Conservation (phyloP, 1,140 invertebrate species). For the Diploscapter pachys region DNA sequence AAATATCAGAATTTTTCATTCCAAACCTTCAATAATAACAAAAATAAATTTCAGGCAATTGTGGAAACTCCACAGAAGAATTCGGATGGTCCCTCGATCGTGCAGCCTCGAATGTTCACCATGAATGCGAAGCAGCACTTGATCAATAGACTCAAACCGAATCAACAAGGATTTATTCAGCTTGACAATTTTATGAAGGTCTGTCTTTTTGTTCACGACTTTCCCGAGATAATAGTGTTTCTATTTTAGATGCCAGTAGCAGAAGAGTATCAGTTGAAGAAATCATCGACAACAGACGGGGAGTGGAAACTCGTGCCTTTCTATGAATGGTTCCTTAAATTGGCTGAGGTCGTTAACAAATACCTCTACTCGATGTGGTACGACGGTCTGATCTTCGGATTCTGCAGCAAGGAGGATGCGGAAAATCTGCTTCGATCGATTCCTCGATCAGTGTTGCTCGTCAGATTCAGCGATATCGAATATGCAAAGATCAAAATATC, state of each 20-base stretch:
- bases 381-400: conserved; percentile 55
- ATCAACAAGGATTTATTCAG: conserved; percentile 42
- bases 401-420: conserved; percentile 56
- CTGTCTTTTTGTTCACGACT: neutral
- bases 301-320: conserved; percentile 58
- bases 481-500: conserved; percentile 58
- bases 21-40: too few relatives aligned
- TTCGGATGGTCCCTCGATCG: conserved; percentile 49
- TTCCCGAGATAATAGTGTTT: neutral
- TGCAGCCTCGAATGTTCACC: conserved; percentile 48
- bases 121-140: conserved; percentile 50
- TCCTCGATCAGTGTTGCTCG: conserved; percentile 47
- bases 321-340: conserved; percentile 58
- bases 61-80: conserved; percentile 57
- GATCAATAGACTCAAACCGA: conserved; percentile 50
- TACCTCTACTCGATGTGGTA: conserved; percentile 57
- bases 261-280: conserved; percentile 49
- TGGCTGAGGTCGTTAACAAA: conserved; percentile 58
- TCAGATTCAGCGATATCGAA: conserved; percentile 58
- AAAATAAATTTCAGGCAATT: conserved; percentile 37
- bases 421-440: conserved; percentile 49
- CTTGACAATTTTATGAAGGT: conserved; percentile 57
- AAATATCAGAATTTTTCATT: too few relatives aligned
- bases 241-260: conserved; percentile 47
- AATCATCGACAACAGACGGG: conserved; percentile 43